Conservation (phyloP, 2,888 invertebrate species). For the Thysanoteuthis rhombus region DNA sequence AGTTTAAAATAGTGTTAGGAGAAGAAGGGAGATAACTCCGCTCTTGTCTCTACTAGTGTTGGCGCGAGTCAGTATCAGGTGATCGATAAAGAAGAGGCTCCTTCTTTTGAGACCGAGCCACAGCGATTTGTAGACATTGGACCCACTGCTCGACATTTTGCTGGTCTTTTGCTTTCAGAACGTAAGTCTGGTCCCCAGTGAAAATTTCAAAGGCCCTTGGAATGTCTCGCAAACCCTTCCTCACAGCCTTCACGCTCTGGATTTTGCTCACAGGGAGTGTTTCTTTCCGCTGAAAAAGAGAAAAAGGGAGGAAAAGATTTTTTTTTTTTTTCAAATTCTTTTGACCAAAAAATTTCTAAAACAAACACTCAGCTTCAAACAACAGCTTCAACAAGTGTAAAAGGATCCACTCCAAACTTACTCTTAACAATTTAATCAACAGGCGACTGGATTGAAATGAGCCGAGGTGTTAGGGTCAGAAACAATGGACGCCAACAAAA, state of each 20-base stretch:
- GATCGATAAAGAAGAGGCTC: neutral
- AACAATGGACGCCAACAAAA: too few species aligned
- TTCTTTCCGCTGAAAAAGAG: conserved; percentile 75
- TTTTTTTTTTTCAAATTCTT: too few species aligned
- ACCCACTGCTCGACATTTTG: conserved; percentile 95
- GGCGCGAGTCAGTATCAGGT: neutral
- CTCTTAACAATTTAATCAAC: too few species aligned
- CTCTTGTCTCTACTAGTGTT: neutral
- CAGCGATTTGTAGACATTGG: conserved; percentile 91
- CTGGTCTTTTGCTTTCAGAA: conserved; percentile 92
- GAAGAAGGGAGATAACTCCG: neutral
- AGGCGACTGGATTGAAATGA: too few species aligned
- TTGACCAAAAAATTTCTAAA: neutral
- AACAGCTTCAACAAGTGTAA: too few species aligned
- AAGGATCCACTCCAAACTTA: too few species aligned
- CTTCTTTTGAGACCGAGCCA: conserved; percentile 80
- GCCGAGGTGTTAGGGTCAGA: too few species aligned
- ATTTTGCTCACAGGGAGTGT: conserved; percentile 91
- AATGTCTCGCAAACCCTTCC: conserved; percentile 85
- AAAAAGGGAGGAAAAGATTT: conserved; percentile 1
- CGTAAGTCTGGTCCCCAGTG: conserved; percentile 84
- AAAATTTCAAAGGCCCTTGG: conserved; percentile 97
- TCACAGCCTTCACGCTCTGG: conserved; percentile 90
- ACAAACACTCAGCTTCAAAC: neutral
- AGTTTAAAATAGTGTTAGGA: neutral